Percentiles rank a stretch among this genome's conserved stretches.
These are phyloP conservation scores for Eristalis tenax DNA, from an alignment of 2,888 invertebrate genomes.

Conservation along the genomic window DNA sequence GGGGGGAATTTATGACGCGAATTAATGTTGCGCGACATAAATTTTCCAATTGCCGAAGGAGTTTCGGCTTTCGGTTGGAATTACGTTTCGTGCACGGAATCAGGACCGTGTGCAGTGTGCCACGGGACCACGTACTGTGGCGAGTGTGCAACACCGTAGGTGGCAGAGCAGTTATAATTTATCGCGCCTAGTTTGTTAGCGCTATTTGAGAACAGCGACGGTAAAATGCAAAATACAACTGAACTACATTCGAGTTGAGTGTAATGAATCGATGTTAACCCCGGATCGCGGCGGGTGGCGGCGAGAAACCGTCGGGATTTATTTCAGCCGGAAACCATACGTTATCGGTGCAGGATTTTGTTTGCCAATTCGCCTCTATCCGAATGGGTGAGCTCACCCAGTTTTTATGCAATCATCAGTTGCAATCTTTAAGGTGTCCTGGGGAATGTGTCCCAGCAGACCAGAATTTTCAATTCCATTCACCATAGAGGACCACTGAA, in stretches of 20 bases:
- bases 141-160: background rate
- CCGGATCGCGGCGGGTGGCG: background rate
- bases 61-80: conserved; percentile 26
- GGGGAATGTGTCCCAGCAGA: too few species aligned
- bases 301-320: background rate
- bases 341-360: background rate
- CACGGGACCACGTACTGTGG: background rate
- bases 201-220: background rate
- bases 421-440: too few species aligned
- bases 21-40: conserved; percentile 58
- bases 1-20: conserved; percentile 48
- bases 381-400: too few species aligned
- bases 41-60: conserved; percentile 52
- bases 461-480: too few species aligned
- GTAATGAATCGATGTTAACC: background rate
- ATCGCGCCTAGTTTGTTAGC: background rate
- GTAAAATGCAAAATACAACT: background rate
- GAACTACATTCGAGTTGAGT: background rate
- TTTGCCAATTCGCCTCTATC: too few species aligned
- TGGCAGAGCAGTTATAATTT: background rate
- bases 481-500: too few species aligned
- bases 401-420: too few species aligned
- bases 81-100: conserved; percentile 12
- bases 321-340: background rate
- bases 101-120: too few species aligned